Percentiles rank a stretch among this genome's conserved stretches.
These are phyloP conservation scores for Andrena bicolor DNA, from an alignment of 2,888 invertebrate species.

Conservation along the genomic window DNA sequence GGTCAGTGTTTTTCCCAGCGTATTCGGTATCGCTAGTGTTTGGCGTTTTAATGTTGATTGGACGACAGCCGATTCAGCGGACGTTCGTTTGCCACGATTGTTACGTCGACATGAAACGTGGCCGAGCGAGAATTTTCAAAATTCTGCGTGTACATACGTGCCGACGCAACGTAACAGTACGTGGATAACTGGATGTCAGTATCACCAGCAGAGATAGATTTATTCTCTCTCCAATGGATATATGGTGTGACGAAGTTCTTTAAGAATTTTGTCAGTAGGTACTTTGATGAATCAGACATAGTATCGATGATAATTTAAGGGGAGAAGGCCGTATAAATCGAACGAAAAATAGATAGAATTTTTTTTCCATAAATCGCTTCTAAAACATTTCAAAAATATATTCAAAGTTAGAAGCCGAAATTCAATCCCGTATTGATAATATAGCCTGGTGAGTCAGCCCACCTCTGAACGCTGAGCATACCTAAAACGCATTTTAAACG, in stretches of 20 bases:
- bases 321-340: no score
- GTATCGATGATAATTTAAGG: no score
- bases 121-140: constrained; percentile 64
- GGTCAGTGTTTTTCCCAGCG: constrained; percentile 75
- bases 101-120: constrained; percentile 60
- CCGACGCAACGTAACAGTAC: constrained; percentile 31
- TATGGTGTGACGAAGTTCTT: constrained; percentile 4
- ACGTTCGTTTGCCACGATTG: constrained; percentile 82
- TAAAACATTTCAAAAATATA: no score
- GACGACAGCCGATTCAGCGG: constrained; percentile 83
- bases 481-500: no score
- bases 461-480: no score
- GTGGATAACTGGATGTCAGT: constrained; percentile 45
- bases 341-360: no score
- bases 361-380: no score
- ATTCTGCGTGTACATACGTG: constrained; percentile 49
- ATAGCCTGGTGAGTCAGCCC: no score
- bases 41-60: constrained; percentile 84
- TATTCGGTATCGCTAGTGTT: constrained; percentile 78
- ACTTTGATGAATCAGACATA: no score
- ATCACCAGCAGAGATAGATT: constrained; percentile 46
- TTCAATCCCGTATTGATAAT: no score
- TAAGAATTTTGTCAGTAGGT: no score
- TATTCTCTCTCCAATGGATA: constrained; percentile 28
- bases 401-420: no score